Base-by-base conservation (phyloP, 2,113 vertebrate species). In the Mesoclemmys tuberculata region DNA sequence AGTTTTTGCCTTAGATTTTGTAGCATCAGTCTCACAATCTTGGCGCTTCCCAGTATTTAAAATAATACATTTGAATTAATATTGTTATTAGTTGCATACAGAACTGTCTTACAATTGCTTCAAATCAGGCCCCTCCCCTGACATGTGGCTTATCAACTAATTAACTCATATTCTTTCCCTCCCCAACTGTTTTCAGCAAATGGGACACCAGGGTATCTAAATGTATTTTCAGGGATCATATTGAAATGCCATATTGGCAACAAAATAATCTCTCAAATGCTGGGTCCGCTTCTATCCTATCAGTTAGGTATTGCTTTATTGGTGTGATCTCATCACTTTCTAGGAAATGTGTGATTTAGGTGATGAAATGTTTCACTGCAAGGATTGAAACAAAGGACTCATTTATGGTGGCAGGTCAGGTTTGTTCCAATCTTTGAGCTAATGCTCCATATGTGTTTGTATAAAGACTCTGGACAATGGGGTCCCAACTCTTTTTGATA, bases 301-400 rank as follows among this genome's bases (percentile, higher is more conserved):
- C 68, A 93, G 49, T 1, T 52, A 38, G 52, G 61, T 64, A 64
- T n/a, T 64, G 61, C 16, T 64, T 64, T 64, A 64, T 19, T 64
- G 7, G 79, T 85, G 52, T 48, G n/a, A 94, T 93, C 6, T 8
- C 24, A 71, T 83, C 77, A 35, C 38, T 48, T 27, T 77, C n/a
- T 84, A 94, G 11, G 31, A 68, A n/a, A 68, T 10, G 14, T 68
- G 61, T 68, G 7, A 26, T 91, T 86, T 56, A 64, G n/a, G n/a
- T 87, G 86, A 64, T 88, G 80, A 64, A 80, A 21, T 91, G 91
- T 88, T 95, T 91, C 29, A 78, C 31, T 86, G 4, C 4, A 90
- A 24, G 82, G 4, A 35, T 29, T 89, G 80, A 87, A 95, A 71
- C 14, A 38, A 82, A 64, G 35, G 85, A 87, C 61, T 12, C 80